Conservation (phyloP, 2,888 invertebrate species). For the Dione juno region DNA sequence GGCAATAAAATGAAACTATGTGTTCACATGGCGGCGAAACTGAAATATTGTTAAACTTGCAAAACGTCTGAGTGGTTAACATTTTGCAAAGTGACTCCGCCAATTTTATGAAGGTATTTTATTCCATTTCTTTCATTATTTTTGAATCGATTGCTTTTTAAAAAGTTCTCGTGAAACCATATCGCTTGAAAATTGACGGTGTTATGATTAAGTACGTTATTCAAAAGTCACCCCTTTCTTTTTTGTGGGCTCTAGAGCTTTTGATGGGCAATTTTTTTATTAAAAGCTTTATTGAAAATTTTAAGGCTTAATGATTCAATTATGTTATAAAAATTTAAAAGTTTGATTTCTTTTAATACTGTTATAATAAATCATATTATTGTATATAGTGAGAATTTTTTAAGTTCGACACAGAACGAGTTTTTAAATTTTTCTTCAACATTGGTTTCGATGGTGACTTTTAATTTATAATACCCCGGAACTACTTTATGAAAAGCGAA, state of each 20-base stretch:
- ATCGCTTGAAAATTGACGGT: constrained; percentile 18
- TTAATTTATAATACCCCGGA: too few relatives aligned
- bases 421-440: background rate
- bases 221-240: constrained; percentile 23
- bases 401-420: background rate
- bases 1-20: constrained; percentile 65
- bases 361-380: background rate
- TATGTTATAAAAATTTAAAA: background rate
- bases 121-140: constrained; percentile 40
- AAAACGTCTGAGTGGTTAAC: constrained; percentile 65
- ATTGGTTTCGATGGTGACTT: too few relatives aligned
- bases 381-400: background rate
- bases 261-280: background rate
- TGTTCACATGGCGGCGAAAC: constrained; percentile 58
- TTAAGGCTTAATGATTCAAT: background rate
- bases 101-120: constrained; percentile 51
- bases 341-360: background rate
- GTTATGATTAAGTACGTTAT: constrained; percentile 21
- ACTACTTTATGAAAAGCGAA: too few relatives aligned
- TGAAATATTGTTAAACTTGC: constrained; percentile 79
- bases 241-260: background rate
- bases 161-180: constrained; percentile 25
- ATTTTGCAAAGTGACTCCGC: constrained; percentile 51
- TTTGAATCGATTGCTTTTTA: constrained; percentile 28
- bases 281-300: background rate